Evolutionary conservation across 2,113 vertebrate species (phyloP).

Genomic region (Ginglymostoma cirratum): DNA sequence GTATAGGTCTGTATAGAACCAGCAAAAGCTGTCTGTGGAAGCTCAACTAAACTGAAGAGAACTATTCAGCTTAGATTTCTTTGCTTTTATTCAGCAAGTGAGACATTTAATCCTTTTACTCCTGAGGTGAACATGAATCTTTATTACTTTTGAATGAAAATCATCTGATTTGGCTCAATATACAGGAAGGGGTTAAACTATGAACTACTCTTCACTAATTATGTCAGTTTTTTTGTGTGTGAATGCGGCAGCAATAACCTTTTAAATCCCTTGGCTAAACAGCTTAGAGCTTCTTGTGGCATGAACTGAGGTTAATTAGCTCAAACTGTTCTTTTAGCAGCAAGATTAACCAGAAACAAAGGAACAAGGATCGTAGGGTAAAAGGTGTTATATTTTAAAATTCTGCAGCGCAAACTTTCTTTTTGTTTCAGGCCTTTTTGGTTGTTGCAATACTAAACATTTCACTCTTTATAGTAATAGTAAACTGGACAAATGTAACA

Average conservation of each 20-base stretch:
- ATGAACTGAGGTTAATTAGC: neutral
- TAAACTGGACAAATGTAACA: neutral
- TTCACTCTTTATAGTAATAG: neutral
- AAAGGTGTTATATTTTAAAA: neutral
- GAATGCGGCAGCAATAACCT: neutral
- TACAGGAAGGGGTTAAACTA: neutral
- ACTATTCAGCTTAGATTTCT: neutral
- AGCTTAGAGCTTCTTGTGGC: neutral
- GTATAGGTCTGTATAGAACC: neutral
- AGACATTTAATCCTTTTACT: neutral
- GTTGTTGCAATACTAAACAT: neutral
- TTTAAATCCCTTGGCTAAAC: neutral
- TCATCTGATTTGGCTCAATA: neutral
- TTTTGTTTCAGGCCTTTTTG: neutral
- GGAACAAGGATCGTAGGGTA: neutral
- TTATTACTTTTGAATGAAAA: neutral
- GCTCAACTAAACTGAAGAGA: neutral
- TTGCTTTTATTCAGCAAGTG: neutral
- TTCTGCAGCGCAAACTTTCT: neutral
- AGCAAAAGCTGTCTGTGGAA: neutral
- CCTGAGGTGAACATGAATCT: neutral
- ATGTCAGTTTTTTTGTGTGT: neutral
- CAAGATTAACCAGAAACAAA: neutral
- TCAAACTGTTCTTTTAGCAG: neutral
- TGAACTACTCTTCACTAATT: neutral